Conservation (phyloP, 92 coral and sea anemone species). For the Heteractis magnifica region DNA sequence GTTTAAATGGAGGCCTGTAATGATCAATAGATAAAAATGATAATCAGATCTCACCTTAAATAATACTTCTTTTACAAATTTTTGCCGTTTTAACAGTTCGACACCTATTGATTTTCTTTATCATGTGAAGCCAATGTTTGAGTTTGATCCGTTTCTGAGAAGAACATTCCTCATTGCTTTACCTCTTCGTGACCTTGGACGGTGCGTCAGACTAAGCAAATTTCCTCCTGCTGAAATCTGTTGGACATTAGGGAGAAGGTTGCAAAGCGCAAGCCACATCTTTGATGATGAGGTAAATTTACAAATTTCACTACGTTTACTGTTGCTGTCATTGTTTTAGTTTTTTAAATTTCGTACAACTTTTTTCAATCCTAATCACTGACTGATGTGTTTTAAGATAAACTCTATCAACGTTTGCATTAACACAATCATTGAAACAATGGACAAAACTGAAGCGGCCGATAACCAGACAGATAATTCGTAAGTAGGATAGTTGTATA, state of each 20-base stretch:
- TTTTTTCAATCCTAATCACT: background rate
- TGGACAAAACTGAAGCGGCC: background rate
- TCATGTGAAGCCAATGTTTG: constrained; percentile 34
- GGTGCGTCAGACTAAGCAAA: constrained; percentile 19
- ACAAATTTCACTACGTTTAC: no score
- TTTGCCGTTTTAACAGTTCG: constrained; percentile 7
- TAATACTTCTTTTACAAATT: background rate
- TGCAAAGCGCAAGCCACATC: constrained; percentile 3
- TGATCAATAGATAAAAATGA: background rate
- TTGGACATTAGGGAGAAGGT: constrained; percentile 33
- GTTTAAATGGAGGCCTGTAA: no score
- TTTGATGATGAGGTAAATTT: constrained; percentile 17
- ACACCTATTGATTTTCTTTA: constrained; percentile 11
- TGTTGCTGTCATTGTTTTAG: background rate
- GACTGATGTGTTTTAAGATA: background rate
- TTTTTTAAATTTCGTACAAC: background rate
- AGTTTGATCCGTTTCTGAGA: constrained; percentile 66
- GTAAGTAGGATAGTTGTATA: background rate
- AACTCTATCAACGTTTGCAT: constrained; percentile 1
- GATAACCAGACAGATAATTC: background rate
- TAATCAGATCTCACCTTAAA: background rate
- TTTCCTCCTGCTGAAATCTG: constrained; percentile 53
- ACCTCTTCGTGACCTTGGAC: constrained; percentile 44
- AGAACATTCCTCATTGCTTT: constrained; percentile 58
- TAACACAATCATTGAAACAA: background rate